A percentile compares a stretch with the other conserved stretches of the same genome.
Conservation (phyloP, 2,888 invertebrate genomes). For the Amphipyra berbera region DNA sequence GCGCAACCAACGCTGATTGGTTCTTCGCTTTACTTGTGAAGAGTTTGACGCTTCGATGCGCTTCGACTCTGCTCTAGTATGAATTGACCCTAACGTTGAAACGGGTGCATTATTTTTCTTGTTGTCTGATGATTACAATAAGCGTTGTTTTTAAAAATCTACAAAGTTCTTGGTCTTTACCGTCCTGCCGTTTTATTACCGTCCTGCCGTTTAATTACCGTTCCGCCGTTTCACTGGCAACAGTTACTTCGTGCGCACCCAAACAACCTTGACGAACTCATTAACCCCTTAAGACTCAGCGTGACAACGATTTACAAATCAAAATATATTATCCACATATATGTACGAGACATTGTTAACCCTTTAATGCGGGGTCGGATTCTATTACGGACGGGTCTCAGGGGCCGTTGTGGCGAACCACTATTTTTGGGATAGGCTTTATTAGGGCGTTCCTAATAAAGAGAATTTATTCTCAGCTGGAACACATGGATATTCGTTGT, state of each 20-base stretch:
- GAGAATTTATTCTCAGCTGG: constrained; percentile 72
- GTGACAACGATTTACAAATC: constrained; percentile 58
- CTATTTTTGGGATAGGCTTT: constrained; percentile 79
- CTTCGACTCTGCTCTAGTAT: too few relatives aligned
- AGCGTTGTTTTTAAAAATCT: too few relatives aligned
- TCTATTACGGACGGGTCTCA: constrained; percentile 67
- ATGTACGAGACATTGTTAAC: constrained; percentile 63
- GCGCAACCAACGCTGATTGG: too few relatives aligned
- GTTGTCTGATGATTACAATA: too few relatives aligned
- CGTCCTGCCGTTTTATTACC: too few relatives aligned
- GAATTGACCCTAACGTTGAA: too few relatives aligned
- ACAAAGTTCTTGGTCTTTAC: too few relatives aligned
- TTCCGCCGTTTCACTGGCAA: too few relatives aligned
- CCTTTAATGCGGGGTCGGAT: constrained; percentile 69
- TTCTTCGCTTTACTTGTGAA: too few relatives aligned
- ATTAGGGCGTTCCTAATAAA: constrained; percentile 78
- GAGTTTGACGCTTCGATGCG: too few relatives aligned
- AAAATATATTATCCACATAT: constrained; percentile 59
- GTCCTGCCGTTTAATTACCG: too few relatives aligned
- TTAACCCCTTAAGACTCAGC: constrained; percentile 33
- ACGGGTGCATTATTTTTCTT: too few relatives aligned
- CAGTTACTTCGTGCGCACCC: neutral
- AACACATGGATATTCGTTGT: constrained; percentile 41
- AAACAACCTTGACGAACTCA: constrained; percentile 31
- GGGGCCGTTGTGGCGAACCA: constrained; percentile 73